Base-by-base conservation (phyloP, 2,888 invertebrate genomes). In the Aradus depressus region DNA sequence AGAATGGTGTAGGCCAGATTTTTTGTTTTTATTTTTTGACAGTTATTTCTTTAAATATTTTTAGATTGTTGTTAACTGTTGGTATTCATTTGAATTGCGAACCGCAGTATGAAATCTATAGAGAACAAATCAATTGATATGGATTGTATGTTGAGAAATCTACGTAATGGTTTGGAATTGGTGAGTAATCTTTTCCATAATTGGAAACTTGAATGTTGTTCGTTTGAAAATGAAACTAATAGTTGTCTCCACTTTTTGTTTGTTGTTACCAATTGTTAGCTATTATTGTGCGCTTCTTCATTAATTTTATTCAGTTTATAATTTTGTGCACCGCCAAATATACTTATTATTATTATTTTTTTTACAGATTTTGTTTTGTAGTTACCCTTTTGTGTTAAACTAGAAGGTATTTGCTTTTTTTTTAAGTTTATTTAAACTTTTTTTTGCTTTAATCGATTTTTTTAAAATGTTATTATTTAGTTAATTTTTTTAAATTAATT, bases 111-210 rank as follows among this genome's bases (percentile, higher is more conserved):
- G n/a, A n/a, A n/a, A n/a, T n/a, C n/a, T n/a, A n/a, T n/a, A n/a
- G n/a, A n/a, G n/a, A n/a, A n/a, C n/a, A n/a, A n/a, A n/a, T n/a
- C n/a, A n/a, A 44, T 55, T 42, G 57, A 55, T 45, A 50, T 57
- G 49, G 58, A 57, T 50, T 57, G 57, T 48, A 53, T 57, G 43
- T 43, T 58, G 35, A 50, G 51, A 18, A 54, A 54, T 37, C 50
- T 52, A 16, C 52, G 53, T 51, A 39, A 51, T 50, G 55, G 57
- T 28, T 56, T 52, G 39, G 58, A 50, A 52, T 68, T 75, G 60
- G 56, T 56, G 23, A 51, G 49, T 42, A 41, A 43, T 16, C 25
- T 18, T n/a, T n/a, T n/a, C n/a, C n/a, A n/a, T n/a, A n/a, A n/a
- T n/a, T n/a, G n/a, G n/a, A n/a, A n/a, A n/a, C n/a, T n/a, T n/a